phyloP scores from a whole-genome alignment of 2,888 invertebrate genomes.

The Erebia ligea region DNA sequence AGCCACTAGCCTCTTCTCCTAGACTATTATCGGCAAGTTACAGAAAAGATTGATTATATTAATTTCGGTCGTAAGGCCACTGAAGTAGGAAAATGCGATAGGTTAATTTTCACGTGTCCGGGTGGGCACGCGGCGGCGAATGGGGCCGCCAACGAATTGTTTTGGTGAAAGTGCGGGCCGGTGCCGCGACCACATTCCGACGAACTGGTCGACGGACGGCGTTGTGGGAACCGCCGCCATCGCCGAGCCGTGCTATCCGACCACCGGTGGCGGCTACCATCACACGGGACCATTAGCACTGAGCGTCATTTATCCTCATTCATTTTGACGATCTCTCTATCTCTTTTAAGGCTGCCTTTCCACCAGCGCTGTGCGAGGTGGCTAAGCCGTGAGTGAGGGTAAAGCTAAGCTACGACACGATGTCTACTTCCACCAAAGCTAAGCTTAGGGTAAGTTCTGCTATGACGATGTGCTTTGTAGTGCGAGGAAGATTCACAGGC shows the following conservation, averaged over 20 bases:
- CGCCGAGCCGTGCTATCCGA: constrained; percentile 61
- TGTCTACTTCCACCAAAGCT: no score
- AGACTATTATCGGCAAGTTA: no score
- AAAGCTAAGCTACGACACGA: no score
- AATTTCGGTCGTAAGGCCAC: background rate
- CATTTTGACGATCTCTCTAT: no score
- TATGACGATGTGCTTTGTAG: no score
- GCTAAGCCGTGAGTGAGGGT: no score
- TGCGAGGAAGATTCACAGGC: no score
- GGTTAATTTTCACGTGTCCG: constrained; percentile 69
- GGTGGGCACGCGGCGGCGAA: constrained; percentile 72
- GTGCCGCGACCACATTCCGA: constrained; percentile 82
- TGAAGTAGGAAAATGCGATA: constrained; percentile 14
- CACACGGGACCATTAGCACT: constrained; percentile 50
- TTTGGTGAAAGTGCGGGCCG: constrained; percentile 83
- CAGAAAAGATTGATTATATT: no score
- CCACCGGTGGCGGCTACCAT: constrained; percentile 51
- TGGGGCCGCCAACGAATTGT: constrained; percentile 83
- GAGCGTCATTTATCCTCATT: constrained; percentile 44
- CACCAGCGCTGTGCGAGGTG: no score
- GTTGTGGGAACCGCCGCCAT: constrained; percentile 83
- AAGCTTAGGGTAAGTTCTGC: no score
- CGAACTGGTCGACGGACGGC: constrained; percentile 80
- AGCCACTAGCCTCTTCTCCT: no score
- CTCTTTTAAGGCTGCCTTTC: no score